Conservation (phyloP, 2,888 invertebrate genomes). For the Thyatira batis region DNA sequence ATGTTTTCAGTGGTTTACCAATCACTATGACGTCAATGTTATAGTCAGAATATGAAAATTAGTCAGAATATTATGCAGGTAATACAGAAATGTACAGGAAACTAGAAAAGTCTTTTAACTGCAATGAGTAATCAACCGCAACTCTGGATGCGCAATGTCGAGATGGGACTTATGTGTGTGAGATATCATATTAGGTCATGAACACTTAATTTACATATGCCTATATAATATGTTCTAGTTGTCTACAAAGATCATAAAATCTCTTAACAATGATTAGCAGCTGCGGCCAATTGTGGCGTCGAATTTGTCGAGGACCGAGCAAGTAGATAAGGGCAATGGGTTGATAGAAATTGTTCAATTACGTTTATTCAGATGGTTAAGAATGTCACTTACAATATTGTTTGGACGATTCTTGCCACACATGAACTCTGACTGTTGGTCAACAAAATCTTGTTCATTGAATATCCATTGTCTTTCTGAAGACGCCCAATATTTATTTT, state of each 20-base stretch:
- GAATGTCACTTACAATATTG: slow-evolving; percentile 75
- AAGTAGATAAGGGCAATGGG: slow-evolving; percentile 73
- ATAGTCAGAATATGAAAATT: slow-evolving; percentile 19
- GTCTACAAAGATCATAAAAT: slow-evolving; percentile 46
- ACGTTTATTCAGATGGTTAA: slow-evolving; percentile 77
- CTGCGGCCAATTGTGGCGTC: slow-evolving; percentile 56
- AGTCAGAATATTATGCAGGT: slow-evolving; percentile 22
- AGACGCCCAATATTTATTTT: too few species aligned
- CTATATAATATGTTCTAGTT: slow-evolving; percentile 38
- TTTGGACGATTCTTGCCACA: slow-evolving; percentile 60
- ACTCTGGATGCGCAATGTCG: neutral
- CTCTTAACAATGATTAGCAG: slow-evolving; percentile 61
- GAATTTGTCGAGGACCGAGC: slow-evolving; percentile 42
- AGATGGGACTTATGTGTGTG: neutral
- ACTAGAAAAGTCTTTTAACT: slow-evolving; percentile 20
- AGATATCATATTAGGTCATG: too few species aligned
- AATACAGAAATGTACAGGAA: slow-evolving; percentile 17
- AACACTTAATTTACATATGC: too few species aligned
- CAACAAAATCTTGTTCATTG: neutral
- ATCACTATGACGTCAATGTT: slow-evolving; percentile 34
- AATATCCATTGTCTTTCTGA: too few species aligned
- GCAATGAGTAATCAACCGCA: neutral
- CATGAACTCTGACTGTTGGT: slow-evolving; percentile 30
- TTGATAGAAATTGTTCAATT: slow-evolving; percentile 79
- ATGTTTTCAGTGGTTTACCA: slow-evolving; percentile 18